Conservation (phyloP, 2,113 vertebrate genomes). For the Dasyornis broadbenti region DNA sequence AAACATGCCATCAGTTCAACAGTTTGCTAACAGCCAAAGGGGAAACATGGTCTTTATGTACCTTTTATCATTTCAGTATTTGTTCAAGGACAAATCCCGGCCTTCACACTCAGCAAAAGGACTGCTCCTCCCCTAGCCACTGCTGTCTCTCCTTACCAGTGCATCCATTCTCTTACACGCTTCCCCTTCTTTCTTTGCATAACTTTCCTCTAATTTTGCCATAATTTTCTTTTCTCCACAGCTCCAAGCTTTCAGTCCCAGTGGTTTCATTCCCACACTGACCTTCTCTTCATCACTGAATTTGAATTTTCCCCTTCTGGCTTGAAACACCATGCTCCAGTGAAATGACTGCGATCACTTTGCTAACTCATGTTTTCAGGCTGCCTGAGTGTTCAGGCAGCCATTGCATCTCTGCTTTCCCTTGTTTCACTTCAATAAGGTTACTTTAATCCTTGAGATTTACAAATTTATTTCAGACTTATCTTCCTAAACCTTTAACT, state of each 20-base stretch:
- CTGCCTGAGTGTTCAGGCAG: background rate
- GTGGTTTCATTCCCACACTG: background rate
- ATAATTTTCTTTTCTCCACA: background rate
- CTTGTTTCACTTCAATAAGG: background rate
- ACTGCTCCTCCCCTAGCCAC: background rate
- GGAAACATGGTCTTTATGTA: background rate
- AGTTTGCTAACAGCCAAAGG: background rate
- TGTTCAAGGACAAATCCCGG: background rate
- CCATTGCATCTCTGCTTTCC: background rate
- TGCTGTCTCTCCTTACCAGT: rapidly evolving
- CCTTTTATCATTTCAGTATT: background rate
- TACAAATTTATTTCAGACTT: background rate
- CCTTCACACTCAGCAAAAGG: background rate
- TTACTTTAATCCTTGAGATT: background rate
- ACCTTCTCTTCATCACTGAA: background rate
- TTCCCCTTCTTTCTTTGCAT: background rate
- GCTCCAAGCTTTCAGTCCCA: background rate
- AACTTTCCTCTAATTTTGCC: background rate
- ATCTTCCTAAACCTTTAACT: background rate
- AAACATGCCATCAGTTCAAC: background rate
- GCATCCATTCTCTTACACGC: background rate
- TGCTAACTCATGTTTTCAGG: background rate
- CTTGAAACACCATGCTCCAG: background rate
- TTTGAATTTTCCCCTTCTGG: background rate
- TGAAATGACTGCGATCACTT: background rate